Conservation (phyloP, 2,888 invertebrate genomes). For the Argyresthia albistria region DNA sequence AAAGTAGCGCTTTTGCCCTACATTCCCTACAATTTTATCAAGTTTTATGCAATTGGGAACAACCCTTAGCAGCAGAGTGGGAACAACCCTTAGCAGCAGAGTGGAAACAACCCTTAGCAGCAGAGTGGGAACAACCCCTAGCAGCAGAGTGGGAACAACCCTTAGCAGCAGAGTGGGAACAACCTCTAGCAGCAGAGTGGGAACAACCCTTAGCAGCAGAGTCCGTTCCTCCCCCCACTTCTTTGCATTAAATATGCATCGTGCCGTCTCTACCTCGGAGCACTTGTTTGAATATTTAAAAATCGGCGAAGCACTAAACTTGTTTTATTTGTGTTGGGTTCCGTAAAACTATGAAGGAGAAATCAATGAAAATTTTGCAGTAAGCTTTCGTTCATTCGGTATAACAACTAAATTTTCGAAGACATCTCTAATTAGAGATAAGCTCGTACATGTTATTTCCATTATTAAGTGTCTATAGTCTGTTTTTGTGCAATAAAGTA, state of each 20-base stretch:
- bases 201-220: conserved; percentile 11
- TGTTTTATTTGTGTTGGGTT: background rate
- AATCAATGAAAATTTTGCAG: too few species aligned
- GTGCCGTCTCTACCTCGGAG: conserved; percentile 38
- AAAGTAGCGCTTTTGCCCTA: too few species aligned
- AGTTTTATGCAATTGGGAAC: too few species aligned
- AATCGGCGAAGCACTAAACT: conserved; percentile 12
- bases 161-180: conserved; percentile 16
- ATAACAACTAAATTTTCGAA: too few species aligned
- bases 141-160: conserved; percentile 19
- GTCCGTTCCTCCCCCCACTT: conserved; percentile 20
- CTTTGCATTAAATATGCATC: conserved; percentile 59
- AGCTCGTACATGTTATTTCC: too few species aligned
- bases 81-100: conserved; percentile 14
- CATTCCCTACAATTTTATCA: too few species aligned
- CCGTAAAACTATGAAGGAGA: background rate
- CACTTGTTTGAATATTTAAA: conserved; percentile 60
- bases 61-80: conserved; percentile 14
- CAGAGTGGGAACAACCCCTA: conserved; percentile 14
- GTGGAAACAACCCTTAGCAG: conserved; percentile 14
- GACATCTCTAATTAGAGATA: too few species aligned
- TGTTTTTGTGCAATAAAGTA: too few species aligned
- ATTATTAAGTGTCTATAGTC: too few species aligned
- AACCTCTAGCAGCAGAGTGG: conserved; percentile 14
- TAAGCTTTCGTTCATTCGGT: too few species aligned